Evolutionary conservation across 2,888 invertebrate species (phyloP).

Genomic region (Napeogenes sylphis): DNA sequence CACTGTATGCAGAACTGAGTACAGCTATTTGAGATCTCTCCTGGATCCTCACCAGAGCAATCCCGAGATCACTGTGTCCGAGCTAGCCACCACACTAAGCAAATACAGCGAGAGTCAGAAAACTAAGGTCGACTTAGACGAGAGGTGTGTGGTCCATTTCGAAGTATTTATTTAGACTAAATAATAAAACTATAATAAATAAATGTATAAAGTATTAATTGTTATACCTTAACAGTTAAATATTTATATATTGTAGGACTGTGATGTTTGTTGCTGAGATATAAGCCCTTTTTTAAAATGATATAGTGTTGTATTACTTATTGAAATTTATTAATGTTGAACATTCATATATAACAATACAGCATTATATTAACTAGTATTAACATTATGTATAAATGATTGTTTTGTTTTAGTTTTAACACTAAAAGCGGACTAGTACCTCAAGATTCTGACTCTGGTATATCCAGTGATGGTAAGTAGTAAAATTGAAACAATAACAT

Average conservation of each 20-base stretch:
- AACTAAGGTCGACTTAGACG: slow-evolving; percentile 62
- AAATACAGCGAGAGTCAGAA: slow-evolving; percentile 65
- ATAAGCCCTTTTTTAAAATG: no score
- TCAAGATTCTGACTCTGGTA: slow-evolving; percentile 70
- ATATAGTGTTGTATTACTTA: no score
- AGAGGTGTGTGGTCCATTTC: slow-evolving; percentile 48
- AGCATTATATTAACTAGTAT: no score
- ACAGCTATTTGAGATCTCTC: slow-evolving; percentile 55
- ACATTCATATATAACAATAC: no score
- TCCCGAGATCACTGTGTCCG: slow-evolving; percentile 60
- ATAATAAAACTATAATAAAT: neutral
- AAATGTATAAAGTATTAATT: neutral
- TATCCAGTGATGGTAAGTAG: slow-evolving; percentile 66
- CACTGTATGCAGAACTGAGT: slow-evolving; percentile 50
- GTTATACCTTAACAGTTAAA: neutral
- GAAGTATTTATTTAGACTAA: neutral
- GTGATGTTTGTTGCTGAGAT: no score
- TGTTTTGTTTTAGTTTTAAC: slow-evolving; percentile 58
- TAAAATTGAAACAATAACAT: neutral
- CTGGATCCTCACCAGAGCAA: slow-evolving; percentile 63
- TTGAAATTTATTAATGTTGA: no score
- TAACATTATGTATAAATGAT: no score
- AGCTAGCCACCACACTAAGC: slow-evolving; percentile 56
- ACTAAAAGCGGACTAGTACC: slow-evolving; percentile 55
- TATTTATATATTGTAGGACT: no score